Evolutionary conservation across 37 sponge, comb jelly and placozoan genomes (phyloP), one percentile per base, ranked within the genome.

Genomic region (Petrosia ficiformis): DNA sequence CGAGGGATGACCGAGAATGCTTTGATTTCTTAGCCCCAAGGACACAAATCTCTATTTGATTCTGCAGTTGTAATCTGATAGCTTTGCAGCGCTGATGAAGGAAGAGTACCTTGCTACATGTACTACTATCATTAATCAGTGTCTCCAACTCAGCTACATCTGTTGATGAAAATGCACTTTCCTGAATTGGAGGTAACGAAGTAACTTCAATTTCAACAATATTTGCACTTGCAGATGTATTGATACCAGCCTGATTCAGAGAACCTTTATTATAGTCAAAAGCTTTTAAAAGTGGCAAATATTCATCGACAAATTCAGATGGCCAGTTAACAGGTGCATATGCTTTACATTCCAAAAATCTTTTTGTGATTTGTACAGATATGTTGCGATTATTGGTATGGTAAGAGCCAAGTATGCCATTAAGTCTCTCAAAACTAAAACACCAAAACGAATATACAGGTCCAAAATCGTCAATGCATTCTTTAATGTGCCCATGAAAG

Each of bases 361-460:
- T 72, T 56, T 78, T 44, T 70, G 77, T 78, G 11, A 88, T 26
- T 44, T 88, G 89, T 10, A 78, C 28, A 10, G 68, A 57, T 67
- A 82, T 74, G 42, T 37, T 29, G 30, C 57, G 79, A 60, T 61
- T 68, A 58, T 88, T 88, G 10, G 81, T 87, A 36, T 67, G 77
- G 30, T 67, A 80, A 24, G 82, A 71, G 36, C 78, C 82, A 31
- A 87, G 59, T 26, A 76, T 42, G 14, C 87, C 87, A 81, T 87
- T 87, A 59, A 76, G 57, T 61, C 63, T 61, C 35, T 75, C 76
- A 75, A 19, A 75, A 26, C 42, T 39, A 41, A 75, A 75, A 3
- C 42, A 33, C 76, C 76, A 75, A 59, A 75, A 75, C 3, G 63
- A 57, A 41, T 57, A 57, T 33, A 58, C 56, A 24, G 63, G 60